These are phyloP conservation scores for Threskiornis aethiopicus DNA, from an alignment of 2,797 vertebrate genomes.

Conservation along the genomic window DNA sequence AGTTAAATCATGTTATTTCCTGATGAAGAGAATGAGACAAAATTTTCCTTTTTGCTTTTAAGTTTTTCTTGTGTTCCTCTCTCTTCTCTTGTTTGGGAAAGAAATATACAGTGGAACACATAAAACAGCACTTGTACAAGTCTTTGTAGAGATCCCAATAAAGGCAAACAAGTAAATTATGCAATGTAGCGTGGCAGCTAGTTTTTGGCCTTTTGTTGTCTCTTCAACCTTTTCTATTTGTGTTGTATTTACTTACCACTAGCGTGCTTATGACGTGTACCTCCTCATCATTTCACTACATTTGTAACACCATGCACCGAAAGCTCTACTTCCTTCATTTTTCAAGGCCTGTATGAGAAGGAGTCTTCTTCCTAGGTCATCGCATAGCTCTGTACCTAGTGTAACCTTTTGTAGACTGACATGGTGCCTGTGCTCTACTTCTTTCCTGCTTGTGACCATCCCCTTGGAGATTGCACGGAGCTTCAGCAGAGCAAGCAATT, in stretches of 20 bases:
- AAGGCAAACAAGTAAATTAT: background rate
- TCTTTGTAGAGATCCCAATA: background rate
- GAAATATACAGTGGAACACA: background rate
- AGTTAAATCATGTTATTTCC: background rate
- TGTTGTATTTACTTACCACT: background rate
- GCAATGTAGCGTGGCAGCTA: background rate
- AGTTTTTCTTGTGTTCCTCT: background rate
- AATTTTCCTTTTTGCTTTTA: background rate
- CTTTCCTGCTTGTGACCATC: background rate
- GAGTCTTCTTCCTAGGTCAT: background rate
- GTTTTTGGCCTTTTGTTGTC: background rate
- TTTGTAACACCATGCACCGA: background rate
- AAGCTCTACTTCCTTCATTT: background rate
- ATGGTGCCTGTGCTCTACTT: accelerated
- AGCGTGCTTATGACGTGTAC: background rate
- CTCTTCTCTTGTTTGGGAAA: background rate
- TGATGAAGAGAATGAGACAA: background rate
- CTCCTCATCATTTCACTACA: accelerated
- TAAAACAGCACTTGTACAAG: background rate
- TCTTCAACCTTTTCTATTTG: background rate
- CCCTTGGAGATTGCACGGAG: background rate
- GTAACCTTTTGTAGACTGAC: background rate
- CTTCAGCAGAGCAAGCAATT: background rate
- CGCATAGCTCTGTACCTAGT: background rate
- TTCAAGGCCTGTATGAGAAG: background rate